phyloP scores from a whole-genome alignment of 2,888 invertebrate species.

The Escarpia spicata region DNA sequence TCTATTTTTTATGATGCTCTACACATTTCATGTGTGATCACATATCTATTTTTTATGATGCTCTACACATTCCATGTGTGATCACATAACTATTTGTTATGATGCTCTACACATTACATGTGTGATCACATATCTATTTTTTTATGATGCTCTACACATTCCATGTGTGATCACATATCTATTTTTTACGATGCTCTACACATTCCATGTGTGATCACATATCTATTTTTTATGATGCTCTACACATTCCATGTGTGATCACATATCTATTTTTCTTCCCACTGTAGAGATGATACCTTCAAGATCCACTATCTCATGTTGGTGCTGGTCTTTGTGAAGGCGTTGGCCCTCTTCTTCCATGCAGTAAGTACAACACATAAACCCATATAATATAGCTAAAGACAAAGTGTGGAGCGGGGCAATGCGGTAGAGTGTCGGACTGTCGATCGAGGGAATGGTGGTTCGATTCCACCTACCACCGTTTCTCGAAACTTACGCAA shows the following conservation, averaged over 20 bases:
- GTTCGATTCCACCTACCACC: too few species aligned
- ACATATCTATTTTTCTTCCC: neutral
- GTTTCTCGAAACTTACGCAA: too few species aligned
- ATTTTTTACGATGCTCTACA: neutral
- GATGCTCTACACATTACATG: neutral
- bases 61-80: neutral
- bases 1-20: neutral
- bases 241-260: neutral
- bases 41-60: neutral
- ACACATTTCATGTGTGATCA: neutral
- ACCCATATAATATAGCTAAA: neutral
- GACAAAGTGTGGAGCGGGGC: neutral
- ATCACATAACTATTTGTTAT: neutral
- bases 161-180: neutral
- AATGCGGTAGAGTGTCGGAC: too few species aligned
- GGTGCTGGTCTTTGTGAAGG: slow-evolving; percentile 89
- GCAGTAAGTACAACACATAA: slow-evolving; percentile 69
- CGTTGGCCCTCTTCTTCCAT: slow-evolving; percentile 91
- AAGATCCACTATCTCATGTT: slow-evolving; percentile 98
- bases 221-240: neutral
- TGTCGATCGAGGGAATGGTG: too few species aligned
- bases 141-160: neutral
- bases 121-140: neutral
- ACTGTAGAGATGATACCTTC: slow-evolving; percentile 72
- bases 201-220: neutral